Percentiles rank a stretch among this genome's conserved stretches.
These are phyloP conservation scores for Sesamia inferens DNA, from an alignment of 2,888 invertebrate genomes.

Conservation along the genomic window DNA sequence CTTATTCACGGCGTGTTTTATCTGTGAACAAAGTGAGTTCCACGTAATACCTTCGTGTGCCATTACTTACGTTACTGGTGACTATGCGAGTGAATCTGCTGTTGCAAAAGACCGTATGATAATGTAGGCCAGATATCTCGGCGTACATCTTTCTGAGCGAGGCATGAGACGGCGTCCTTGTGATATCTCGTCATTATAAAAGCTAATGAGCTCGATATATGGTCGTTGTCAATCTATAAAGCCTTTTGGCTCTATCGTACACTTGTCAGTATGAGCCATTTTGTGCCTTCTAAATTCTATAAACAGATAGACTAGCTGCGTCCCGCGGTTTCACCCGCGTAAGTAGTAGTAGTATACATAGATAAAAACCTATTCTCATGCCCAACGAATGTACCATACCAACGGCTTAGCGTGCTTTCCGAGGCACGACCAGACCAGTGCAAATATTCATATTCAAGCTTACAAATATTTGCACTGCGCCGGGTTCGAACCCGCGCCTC, in stretches of 20 bases:
- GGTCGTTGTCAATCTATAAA: constrained; percentile 29
- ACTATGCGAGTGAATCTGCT: constrained; percentile 51
- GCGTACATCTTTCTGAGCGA: constrained; percentile 67
- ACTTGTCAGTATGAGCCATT: constrained; percentile 12
- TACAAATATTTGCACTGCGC: no score
- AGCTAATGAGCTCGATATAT: constrained; percentile 62
- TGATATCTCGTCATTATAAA: constrained; percentile 67
- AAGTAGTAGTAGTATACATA: no score
- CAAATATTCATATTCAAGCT: no score
- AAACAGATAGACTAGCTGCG: background rate
- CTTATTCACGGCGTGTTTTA: constrained; percentile 41
- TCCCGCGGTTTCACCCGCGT: no score
- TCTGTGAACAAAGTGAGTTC: constrained; percentile 35
- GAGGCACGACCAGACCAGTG: no score
- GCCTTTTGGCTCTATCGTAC: constrained; percentile 23
- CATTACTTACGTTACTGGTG: constrained; percentile 40
- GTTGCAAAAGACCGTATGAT: constrained; percentile 67
- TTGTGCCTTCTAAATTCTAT: constrained; percentile 25
- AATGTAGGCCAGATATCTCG: constrained; percentile 74
- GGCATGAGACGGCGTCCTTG: constrained; percentile 50
- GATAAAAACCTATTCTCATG: no score
- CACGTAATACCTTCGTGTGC: constrained; percentile 45
- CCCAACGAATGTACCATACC: no score
- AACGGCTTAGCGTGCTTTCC: no score
- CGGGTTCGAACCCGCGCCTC: no score